phyloP scores from a whole-genome alignment of 1,140 invertebrate genomes.

The Cydia amplana region DNA sequence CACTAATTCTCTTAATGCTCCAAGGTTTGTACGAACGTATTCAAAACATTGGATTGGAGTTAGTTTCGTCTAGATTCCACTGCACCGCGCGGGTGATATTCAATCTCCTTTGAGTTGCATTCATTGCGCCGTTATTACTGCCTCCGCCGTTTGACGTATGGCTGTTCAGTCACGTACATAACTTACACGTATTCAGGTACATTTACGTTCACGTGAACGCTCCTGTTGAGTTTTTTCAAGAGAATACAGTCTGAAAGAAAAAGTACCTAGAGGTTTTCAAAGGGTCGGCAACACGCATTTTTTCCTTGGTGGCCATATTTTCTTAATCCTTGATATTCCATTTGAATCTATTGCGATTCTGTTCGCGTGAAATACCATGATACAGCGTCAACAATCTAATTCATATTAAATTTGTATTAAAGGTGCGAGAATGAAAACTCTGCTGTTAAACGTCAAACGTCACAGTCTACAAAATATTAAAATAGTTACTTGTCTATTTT shows the following conservation, averaged over 20 bases:
- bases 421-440: not conserved
- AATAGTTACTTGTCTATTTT: slow-evolving; percentile 10
- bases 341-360: not conserved
- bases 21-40: slow-evolving; percentile 17
- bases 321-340: not conserved
- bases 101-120: slow-evolving; percentile 35
- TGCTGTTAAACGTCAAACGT: not conserved
- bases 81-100: slow-evolving; percentile 38
- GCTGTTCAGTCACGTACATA: slow-evolving; percentile 3
- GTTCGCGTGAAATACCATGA: no score
- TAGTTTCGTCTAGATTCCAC: slow-evolving; percentile 37
- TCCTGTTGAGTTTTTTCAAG: no score
- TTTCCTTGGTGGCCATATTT: no score
- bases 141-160: slow-evolving; percentile 6
- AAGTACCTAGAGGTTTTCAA: no score
- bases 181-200: not conserved
- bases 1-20: slow-evolving; percentile 32
- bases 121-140: slow-evolving; percentile 27
- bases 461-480: not conserved
- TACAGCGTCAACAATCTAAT: no score
- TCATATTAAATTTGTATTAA: not conserved
- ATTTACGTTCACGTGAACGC: slow-evolving; percentile 4
- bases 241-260: no score
- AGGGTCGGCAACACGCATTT: not conserved
- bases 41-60: slow-evolving; percentile 27